These are phyloP conservation scores for Eupithecia subfuscata DNA, from an alignment of 2,888 invertebrate genomes.

Conservation along the genomic window DNA sequence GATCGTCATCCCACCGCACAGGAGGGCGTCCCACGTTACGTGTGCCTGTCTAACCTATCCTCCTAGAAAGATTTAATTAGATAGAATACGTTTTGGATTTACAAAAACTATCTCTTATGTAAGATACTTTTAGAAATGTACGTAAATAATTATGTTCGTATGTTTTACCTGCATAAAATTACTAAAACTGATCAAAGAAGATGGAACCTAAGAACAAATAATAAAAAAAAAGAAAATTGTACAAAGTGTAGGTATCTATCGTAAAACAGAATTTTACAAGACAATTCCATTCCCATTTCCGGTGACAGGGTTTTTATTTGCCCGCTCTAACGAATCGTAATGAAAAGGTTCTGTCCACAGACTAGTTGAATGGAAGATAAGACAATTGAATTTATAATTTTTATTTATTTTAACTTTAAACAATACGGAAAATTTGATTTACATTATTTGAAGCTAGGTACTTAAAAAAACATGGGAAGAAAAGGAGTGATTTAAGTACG, in stretches of 20 bases:
- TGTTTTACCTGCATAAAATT: background rate
- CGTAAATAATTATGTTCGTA: background rate
- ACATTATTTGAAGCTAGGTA: background rate
- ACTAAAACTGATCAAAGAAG: background rate
- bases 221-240: background rate
- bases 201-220: background rate
- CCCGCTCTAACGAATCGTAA: slow-evolving; percentile 28
- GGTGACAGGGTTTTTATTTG: slow-evolving; percentile 25
- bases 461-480: too few relatives aligned
- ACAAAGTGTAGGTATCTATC: background rate
- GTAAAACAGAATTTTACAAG: slow-evolving; percentile 17
- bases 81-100: too few relatives aligned
- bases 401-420: background rate
- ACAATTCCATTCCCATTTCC: slow-evolving; percentile 27
- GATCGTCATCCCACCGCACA: too few relatives aligned
- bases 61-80: too few relatives aligned
- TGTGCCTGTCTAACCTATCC: too few relatives aligned
- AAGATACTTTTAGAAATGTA: too few relatives aligned
- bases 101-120: too few relatives aligned
- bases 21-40: too few relatives aligned
- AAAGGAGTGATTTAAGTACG: too few relatives aligned
- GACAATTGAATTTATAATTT: background rate
- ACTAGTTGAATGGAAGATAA: background rate
- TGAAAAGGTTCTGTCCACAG: slow-evolving; percentile 23
- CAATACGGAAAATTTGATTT: background rate